Evolutionary conservation across 2,888 invertebrate species (phyloP), one percentile per base, ranked within the genome.

Genomic region (Volucella zonaria): DNA sequence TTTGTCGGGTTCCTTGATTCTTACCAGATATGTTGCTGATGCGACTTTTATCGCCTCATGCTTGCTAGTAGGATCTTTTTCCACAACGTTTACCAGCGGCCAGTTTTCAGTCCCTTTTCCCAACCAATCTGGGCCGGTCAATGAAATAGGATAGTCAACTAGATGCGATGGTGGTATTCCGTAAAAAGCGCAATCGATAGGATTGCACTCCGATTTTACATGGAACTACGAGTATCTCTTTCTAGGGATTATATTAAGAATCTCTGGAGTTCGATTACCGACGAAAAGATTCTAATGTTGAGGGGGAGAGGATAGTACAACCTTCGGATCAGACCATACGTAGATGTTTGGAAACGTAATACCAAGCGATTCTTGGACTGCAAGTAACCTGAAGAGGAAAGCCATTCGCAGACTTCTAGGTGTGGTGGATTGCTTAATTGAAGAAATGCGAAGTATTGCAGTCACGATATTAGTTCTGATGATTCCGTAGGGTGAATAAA

Each of bases 101-200:
- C 38, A 49, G 38, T 64, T 12, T 9, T 47, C 31, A 8, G 14
- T 3, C n/a, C n/a, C 2, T n/a, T 64, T 18, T 49, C 47, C 6
- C 6, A 62, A 38, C n/a, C 66, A 49, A 15, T 18, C 1, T 18
- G 68, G 68, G n/a, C 68, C 56, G 2, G 23, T 52, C 68, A 43
- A 68, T 56, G 56, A 70, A 23, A 70, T 31, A 2, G n/a, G 43
- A 8, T 42, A 47, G 0, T 40, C 54, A 0, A 12, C 8, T 6
- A 47, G 38, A 8, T 59, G 31, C 0, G n/a, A 56, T 9, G 49
- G 52, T 42, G 42, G 10, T 59, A 59, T 59, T 2, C 18, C 3
- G 3, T 2, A 2, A 23, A 2, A 23, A 3, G 45, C 23, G n/a
- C 61, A 61, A 6, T 59, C 42, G 1, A 10, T 18, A 1, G 58